Percentiles rank a stretch among this genome's conserved stretches.
phyloP scores from a whole-genome alignment of 2,113 vertebrate species.

The Natator depressus region DNA sequence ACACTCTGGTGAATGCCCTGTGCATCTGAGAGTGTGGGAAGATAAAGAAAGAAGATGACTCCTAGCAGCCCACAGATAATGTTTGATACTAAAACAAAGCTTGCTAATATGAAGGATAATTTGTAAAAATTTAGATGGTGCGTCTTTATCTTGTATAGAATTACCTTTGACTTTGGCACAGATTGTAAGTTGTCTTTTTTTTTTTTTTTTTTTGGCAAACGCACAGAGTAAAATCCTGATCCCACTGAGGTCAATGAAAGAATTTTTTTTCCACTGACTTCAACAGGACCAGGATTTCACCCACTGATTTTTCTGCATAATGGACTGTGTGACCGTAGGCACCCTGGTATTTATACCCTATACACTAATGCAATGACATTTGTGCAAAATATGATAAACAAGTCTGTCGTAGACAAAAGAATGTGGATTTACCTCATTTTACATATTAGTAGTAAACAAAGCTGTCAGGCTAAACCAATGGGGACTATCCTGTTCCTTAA shows the following conservation, averaged over 20 bases:
- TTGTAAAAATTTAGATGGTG: not conserved
- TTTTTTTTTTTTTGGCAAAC: not conserved
- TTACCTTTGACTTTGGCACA: not conserved
- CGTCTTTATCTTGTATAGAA: not conserved
- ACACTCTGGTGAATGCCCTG: too few relatives aligned
- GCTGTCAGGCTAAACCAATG: too few relatives aligned
- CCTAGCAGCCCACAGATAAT: not conserved
- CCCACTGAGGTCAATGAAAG: not conserved
- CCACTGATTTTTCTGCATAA: not conserved
- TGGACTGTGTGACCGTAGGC: too few relatives aligned
- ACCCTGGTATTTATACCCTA: too few relatives aligned
- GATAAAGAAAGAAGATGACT: not conserved
- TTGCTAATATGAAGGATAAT: not conserved
- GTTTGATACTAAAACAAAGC: not conserved
- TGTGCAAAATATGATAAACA: too few relatives aligned
- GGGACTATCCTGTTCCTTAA: too few relatives aligned
- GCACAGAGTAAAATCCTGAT: rapidly evolving
- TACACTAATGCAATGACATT: too few relatives aligned
- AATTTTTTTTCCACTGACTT: not conserved
- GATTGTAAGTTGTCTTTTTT: not conserved
- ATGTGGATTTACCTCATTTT: too few relatives aligned
- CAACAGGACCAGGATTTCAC: not conserved
- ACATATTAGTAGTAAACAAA: too few relatives aligned
- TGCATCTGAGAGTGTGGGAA: too few relatives aligned
- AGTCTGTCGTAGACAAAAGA: too few relatives aligned